Base-by-base conservation (phyloP, 2,888 invertebrate species). In the Trissolcus brochymenae region DNA sequence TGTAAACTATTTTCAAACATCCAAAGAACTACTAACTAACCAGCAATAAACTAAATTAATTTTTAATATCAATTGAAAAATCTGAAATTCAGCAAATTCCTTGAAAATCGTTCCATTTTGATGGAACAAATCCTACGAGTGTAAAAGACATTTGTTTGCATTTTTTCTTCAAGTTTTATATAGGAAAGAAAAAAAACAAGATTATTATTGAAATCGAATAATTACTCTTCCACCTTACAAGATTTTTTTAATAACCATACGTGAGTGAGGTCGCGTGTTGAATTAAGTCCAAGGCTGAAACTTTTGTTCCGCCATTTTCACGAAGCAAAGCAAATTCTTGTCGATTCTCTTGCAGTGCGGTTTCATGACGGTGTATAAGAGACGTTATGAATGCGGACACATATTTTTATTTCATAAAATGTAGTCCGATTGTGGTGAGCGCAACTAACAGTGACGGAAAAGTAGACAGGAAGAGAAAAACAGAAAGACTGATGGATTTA, bases 231-330 rank as follows among this genome's bases (percentile, higher is more conserved):
- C 51, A 51, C 11, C 51, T 51, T 51, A 19, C 53, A 13, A 61
- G 56, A 51, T 61, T 29, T 62, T 29, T 62, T 56, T 61, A 62
- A 49, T 74, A 62, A 68, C 53, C 25, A 64, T 43, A 57, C 43
- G 16, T 49, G 40, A 35, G 35, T 56, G 64, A 68, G 68, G 62
- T 49, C 70, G 25, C 60, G 40, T n/a, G n/a, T 51, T 60, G 41
- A 70, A 76, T 67, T 76, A 71, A 76, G 66, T 61, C 65, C 76
- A 66, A 71, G 76, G 76, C 51, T 55, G 56, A 55, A 62, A 61
- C 56, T 57, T 51, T 59, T 17, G 56, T 57, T 50, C 51, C 40
- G 41, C 35, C 67, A 55, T 64, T 72, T 77, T 72, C 51, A 40
- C 50, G n/a, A 60, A 72, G 72, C 72, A 46, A 53, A 59, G 64